These are phyloP conservation scores for Toxotes jaculatrix DNA, from an alignment of 2,113 vertebrate genomes.

Conservation along the genomic window DNA sequence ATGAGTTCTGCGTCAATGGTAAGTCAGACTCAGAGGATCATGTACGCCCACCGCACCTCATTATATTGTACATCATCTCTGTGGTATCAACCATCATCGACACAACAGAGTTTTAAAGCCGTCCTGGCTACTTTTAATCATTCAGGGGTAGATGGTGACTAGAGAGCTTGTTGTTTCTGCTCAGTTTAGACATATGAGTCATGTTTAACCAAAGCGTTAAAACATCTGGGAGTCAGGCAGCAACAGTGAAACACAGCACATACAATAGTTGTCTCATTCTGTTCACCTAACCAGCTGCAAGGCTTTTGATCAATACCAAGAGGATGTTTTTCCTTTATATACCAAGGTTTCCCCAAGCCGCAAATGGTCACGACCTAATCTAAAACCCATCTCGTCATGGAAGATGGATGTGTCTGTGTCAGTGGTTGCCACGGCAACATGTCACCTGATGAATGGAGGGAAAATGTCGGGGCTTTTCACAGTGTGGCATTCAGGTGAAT, in stretches of 20 bases:
- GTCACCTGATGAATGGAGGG: slow-evolving; percentile 40
- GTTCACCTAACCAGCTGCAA: background rate
- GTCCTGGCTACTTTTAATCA: slow-evolving; percentile 19
- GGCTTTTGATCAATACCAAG: background rate
- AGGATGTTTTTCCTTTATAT: background rate
- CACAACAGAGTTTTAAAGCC: background rate
- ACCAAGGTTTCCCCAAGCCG: slow-evolving; percentile 2
- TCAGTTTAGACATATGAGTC: slow-evolving; percentile 40
- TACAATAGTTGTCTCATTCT: background rate
- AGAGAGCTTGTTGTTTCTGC: background rate
- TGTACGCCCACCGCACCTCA: slow-evolving; percentile 20
- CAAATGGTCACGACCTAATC: slow-evolving; percentile 33
- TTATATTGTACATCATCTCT: slow-evolving; percentile 16
- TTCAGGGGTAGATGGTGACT: slow-evolving; percentile 3
- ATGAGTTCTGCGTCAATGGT: slow-evolving; percentile 81
- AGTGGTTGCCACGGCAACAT: slow-evolving; percentile 49
- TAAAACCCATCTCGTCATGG: slow-evolving; percentile 21
- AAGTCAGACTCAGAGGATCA: slow-evolving; percentile 34
- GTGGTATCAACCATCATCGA: slow-evolving; percentile 9
- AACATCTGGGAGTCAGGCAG: background rate
- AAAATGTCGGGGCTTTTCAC: slow-evolving; percentile 46
- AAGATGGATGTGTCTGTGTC: slow-evolving; percentile 42
- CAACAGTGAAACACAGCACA: slow-evolving; percentile 1
- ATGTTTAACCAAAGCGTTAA: slow-evolving; percentile 15
- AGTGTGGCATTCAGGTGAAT: slow-evolving; percentile 39